Conservation (phyloP, 2,797 vertebrate genomes). For the Calcarius lapponicus region DNA sequence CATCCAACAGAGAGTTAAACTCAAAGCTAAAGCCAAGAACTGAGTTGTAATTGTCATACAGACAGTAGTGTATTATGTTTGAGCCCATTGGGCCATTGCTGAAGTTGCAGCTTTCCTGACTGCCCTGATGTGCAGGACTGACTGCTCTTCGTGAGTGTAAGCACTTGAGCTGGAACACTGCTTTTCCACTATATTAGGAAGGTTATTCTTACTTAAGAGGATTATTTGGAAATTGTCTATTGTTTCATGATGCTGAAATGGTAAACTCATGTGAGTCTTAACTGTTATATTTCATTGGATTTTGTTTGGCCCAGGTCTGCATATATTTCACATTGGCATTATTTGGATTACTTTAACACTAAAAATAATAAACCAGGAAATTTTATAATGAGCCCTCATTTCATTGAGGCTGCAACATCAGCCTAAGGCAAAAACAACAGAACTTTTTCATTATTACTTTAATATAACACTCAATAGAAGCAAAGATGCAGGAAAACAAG, state of each 20-base stretch:
- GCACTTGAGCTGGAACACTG: neutral
- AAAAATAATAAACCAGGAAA: constrained; percentile 14
- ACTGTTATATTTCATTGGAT: neutral
- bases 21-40: neutral
- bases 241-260: neutral
- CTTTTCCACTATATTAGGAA: constrained; percentile 6
- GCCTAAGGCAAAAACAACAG: constrained; percentile 19
- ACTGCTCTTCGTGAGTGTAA: neutral
- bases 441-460: constrained; percentile 34
- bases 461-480: constrained; percentile 3
- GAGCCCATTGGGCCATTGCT: neutral
- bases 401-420: neutral
- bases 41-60: neutral
- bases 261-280: neutral
- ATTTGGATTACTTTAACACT: neutral
- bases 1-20: neutral
- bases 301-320: neutral
- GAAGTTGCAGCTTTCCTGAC: neutral
- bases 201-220: neutral
- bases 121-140: neutral
- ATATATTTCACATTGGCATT: neutral
- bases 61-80: neutral
- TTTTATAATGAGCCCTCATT: constrained; percentile 41
- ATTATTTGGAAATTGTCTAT: neutral
- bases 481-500: neutral